Percentiles rank a stretch among this genome's conserved stretches.
phyloP scores from a whole-genome alignment of 92 coral and sea anemone species.

The Micromussa lordhowensis region DNA sequence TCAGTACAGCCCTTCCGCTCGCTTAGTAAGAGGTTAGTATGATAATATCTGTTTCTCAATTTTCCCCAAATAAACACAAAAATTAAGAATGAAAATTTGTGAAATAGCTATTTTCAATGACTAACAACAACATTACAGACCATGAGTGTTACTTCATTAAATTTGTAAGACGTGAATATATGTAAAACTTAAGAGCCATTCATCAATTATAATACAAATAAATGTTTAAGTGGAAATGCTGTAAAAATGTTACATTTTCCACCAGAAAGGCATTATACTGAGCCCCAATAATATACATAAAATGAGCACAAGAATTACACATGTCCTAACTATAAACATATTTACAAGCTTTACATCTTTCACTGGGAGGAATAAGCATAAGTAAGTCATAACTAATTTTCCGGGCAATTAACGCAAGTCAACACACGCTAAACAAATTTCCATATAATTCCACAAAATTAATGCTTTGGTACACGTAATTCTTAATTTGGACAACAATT shows the following conservation, averaged over 20 bases:
- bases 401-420: neutral
- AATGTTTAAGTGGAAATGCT: no score
- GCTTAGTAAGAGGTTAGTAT: no score
- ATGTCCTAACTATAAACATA: no score
- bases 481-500: neutral
- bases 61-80: neutral
- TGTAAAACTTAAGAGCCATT: neutral
- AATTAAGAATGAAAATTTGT: neutral
- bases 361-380: neutral
- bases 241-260: neutral
- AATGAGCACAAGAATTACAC: no score
- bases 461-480: neutral
- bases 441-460: neutral
- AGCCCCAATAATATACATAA: no score
- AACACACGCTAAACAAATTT: neutral
- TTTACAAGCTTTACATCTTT: neutral
- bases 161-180: neutral
- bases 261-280: neutral
- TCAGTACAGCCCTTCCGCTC: no score
- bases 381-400: neutral
- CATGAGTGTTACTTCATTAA: neutral
- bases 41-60: no score
- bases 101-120: neutral
- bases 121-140: neutral
- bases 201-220: neutral